These are phyloP conservation scores for Plectropomus leopardus DNA, from an alignment of 2,113 vertebrate species.

Conservation along the genomic window DNA sequence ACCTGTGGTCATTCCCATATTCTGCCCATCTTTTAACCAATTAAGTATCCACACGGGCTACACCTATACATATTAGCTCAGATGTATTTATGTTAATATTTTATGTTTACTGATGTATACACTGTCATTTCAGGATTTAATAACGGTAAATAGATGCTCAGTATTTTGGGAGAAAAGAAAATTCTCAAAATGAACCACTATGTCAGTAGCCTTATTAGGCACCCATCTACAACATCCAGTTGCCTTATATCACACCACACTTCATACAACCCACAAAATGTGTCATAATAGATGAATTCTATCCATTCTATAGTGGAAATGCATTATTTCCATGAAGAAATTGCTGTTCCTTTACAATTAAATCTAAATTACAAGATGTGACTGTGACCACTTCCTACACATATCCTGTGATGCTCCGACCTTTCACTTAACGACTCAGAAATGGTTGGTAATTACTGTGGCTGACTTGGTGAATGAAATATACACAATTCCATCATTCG, in stretches of 20 bases:
- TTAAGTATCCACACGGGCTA: too few species aligned
- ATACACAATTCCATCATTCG: slow-evolving; percentile 43
- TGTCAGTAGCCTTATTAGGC: not conserved
- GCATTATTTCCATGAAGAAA: not conserved
- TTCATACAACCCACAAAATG: not conserved
- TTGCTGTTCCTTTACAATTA: slow-evolving; percentile 27
- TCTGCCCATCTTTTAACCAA: too few species aligned
- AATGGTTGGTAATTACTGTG: slow-evolving; percentile 64
- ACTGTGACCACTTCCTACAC: slow-evolving; percentile 14
- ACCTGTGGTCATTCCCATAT: too few species aligned
- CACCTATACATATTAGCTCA: too few species aligned
- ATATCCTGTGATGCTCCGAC: slow-evolving; percentile 47
- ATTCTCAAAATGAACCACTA: not conserved
- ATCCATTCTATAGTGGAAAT: not conserved
- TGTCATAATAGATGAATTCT: not conserved
- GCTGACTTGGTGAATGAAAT: slow-evolving; percentile 50
- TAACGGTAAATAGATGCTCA: not conserved
- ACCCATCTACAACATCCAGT: not conserved
- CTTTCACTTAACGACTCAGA: slow-evolving; percentile 50
- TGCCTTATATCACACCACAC: not conserved
- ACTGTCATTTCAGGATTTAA: slow-evolving; percentile 3
- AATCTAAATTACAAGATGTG: slow-evolving; percentile 47
- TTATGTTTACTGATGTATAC: too few species aligned
- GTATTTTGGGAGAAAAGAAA: not conserved
- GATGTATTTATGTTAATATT: too few species aligned